Evolutionary conservation across 1,140 invertebrate species (phyloP).

Genomic region (Linepithema humile): DNA sequence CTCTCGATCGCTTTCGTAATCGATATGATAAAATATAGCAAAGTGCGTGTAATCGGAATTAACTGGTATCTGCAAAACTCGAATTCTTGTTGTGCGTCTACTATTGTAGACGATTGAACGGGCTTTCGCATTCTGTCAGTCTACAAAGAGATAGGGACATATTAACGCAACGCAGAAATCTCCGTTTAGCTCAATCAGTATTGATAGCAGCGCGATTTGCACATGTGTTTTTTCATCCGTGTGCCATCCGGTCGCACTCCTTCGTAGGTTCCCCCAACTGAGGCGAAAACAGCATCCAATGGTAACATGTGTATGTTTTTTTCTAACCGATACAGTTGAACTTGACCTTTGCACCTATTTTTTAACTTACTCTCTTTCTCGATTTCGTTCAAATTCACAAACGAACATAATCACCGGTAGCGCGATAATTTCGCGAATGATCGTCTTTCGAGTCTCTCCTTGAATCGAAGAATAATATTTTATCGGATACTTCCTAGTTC

Average conservation of each 20-base stretch:
- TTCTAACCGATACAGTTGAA: slow-evolving; percentile 54
- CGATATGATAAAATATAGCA: not conserved
- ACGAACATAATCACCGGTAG: not conserved
- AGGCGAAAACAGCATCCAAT: not conserved
- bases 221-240: slow-evolving; percentile 7
- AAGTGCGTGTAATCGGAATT: not conserved
- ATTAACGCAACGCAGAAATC: slow-evolving; percentile 29
- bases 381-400: not conserved
- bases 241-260: slow-evolving; percentile 7
- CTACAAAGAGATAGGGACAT: slow-evolving; percentile 55
- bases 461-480: not conserved
- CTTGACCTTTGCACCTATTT: slow-evolving; percentile 57
- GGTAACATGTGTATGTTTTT: not conserved
- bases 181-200: slow-evolving; percentile 1
- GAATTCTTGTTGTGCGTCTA: too few relatives aligned
- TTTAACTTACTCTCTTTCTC: not conserved
- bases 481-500: not conserved
- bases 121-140: not conserved
- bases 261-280: not conserved
- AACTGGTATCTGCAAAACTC: not conserved
- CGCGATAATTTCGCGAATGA: not conserved
- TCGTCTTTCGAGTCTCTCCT: not conserved
- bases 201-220: slow-evolving; percentile 42
- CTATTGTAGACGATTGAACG: not conserved
- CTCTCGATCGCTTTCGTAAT: not conserved